These are phyloP conservation scores for Entomobrya proxima DNA, from an alignment of 2,888 invertebrate species.

Conservation along the genomic window DNA sequence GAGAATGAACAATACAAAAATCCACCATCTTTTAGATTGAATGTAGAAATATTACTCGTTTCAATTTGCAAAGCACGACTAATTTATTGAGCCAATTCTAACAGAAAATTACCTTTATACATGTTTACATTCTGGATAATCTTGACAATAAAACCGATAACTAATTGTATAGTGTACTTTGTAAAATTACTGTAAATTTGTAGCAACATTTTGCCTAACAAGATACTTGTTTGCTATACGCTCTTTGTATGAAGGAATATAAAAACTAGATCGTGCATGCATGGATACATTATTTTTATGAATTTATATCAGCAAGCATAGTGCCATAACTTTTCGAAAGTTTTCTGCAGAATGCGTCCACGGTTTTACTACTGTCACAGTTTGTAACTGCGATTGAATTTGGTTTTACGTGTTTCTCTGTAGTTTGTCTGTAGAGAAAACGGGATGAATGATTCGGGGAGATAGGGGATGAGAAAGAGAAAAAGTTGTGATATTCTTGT, in stretches of 20 bases:
- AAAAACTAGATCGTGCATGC: no score
- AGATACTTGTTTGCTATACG: no score
- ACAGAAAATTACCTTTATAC: no score
- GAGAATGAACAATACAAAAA: conserved; percentile 56
- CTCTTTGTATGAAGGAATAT: no score
- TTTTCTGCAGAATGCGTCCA: background rate
- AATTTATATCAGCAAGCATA: no score
- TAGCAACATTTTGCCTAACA: background rate
- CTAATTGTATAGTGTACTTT: background rate
- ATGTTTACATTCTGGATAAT: background rate
- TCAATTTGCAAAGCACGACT: background rate
- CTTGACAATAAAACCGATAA: conserved; percentile 21
- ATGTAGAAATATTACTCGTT: background rate
- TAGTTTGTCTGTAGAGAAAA: background rate
- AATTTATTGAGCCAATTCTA: no score
- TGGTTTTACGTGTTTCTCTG: background rate
- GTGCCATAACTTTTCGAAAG: no score
- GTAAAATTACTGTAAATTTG: background rate
- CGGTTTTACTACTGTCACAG: conserved; percentile 5
- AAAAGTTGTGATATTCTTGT: background rate
- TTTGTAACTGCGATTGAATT: conserved; percentile 20
- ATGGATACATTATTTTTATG: no score
- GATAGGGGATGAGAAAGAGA: background rate
- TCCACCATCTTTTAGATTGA: background rate
- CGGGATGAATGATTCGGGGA: conserved; percentile 8